Evolutionary conservation across 2,797 vertebrate species (phyloP), one percentile per base, ranked within the genome.

Genomic region (Hemibagrus guttatus): DNA sequence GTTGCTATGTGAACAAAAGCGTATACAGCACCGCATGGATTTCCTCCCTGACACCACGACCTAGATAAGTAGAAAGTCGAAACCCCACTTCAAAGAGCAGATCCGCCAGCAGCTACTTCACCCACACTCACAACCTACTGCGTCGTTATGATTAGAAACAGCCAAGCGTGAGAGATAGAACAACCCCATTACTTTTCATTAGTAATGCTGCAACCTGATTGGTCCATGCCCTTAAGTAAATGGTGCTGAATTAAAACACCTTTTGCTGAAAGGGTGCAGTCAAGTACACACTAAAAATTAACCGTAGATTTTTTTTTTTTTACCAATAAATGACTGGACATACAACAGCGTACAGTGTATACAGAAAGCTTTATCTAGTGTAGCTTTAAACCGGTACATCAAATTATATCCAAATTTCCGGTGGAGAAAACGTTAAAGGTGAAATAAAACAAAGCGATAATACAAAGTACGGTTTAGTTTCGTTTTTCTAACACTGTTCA

Each of bases 41-140:
- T 85, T 85, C 84, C 74, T 85, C 84, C 31, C 46, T 72, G 66
- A 72, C n/a, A 42, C 66, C 26, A 14, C 14, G 66, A 81, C 85
- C 85, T 68, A 81, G 52, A 31, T 86, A 26, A 14, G 2, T 59
- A 19, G 35, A 59, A 86, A 86, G 21, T 46, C 23, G 42, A 76
- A 28, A 85, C 52, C 28, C 72, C 46, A 64, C 42, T 35, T 58
- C 68, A 75, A 80, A 85, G 23, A 31, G 31, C 0, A 79, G 56
- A 7, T 42, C 31, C 39, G 0, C 26, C 31, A 42, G 58, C 12
- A 61, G 31, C 31, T 28, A 17, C 49, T 11, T 76, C 4, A 78
- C 5, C 74, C 31, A 2, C 14, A 21, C 49, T 14, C 17, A 76
- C 6, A 28, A 52, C 0, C 2, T 2, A 49, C 11, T 46, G 13